These are phyloP conservation scores for Chelon auratus DNA, from an alignment of 2,797 vertebrate species.

Conservation along the genomic window DNA sequence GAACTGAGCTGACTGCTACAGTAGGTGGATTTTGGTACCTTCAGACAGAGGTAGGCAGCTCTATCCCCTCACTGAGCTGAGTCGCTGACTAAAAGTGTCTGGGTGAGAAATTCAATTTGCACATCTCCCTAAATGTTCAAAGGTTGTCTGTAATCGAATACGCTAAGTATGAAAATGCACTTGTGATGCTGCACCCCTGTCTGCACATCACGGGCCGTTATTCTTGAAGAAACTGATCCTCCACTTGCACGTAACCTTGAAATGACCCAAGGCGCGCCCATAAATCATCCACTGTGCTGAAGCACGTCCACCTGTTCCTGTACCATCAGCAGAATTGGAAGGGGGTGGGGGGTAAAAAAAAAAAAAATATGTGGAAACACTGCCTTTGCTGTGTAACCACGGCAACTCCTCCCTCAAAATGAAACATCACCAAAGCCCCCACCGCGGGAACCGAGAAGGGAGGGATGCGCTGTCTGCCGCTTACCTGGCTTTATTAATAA, in stretches of 20 bases:
- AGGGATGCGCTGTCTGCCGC: slow-evolving; percentile 46
- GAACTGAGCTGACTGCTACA: too few relatives aligned
- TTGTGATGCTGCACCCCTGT: not conserved
- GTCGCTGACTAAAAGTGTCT: too few relatives aligned
- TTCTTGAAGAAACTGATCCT: slow-evolving; percentile 2
- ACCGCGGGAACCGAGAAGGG: slow-evolving; percentile 34
- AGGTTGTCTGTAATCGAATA: too few relatives aligned
- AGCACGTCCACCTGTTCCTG: slow-evolving; percentile 67
- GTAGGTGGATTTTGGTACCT: too few relatives aligned
- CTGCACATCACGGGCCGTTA: not conserved
- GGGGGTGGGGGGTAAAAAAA: too few relatives aligned
- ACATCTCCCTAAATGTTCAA: too few relatives aligned
- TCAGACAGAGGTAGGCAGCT: too few relatives aligned
- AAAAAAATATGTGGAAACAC: slow-evolving; percentile 39
- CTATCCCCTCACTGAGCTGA: too few relatives aligned
- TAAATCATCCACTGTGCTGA: slow-evolving; percentile 33
- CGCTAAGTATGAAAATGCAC: too few relatives aligned
- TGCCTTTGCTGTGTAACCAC: slow-evolving; percentile 79
- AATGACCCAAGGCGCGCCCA: slow-evolving; percentile 64
- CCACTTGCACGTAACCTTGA: slow-evolving; percentile 71
- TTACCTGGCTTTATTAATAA: slow-evolving; percentile 72
- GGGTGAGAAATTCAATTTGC: too few relatives aligned
- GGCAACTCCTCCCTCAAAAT: slow-evolving; percentile 79
- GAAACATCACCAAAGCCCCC: slow-evolving; percentile 68
- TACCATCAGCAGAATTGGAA: slow-evolving; percentile 38